phyloP scores from a whole-genome alignment of 2,797 vertebrate species.

The Tympanoctomys barrerae region DNA sequence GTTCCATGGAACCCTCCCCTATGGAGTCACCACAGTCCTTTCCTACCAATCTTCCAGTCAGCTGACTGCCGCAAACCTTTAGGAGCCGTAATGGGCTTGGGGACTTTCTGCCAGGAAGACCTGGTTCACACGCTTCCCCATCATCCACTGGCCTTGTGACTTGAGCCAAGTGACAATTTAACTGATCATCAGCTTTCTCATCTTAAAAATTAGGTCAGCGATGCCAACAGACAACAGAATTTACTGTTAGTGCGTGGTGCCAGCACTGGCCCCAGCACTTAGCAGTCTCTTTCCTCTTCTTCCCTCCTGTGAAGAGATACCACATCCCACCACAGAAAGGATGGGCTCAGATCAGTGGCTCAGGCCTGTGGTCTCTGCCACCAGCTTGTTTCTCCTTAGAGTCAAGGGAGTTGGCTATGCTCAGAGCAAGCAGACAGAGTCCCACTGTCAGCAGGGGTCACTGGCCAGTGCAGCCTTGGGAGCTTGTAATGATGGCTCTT shows the following conservation, averaged over 20 bases:
- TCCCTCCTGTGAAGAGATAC: background rate
- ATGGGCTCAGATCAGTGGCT: background rate
- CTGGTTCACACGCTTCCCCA: background rate
- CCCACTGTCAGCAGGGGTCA: background rate
- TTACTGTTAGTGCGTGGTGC: background rate
- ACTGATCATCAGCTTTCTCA: conserved; percentile 8
- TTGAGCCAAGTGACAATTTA: background rate
- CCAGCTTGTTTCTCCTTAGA: background rate
- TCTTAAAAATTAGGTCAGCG: background rate
- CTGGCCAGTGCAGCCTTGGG: background rate
- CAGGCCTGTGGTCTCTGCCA: background rate
- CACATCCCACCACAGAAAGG: background rate
- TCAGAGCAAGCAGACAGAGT: background rate
- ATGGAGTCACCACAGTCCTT: background rate
- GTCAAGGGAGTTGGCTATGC: background rate
- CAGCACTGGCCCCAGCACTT: background rate
- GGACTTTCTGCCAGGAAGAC: background rate
- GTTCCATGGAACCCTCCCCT: background rate
- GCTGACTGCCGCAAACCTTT: background rate
- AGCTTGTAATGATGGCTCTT: background rate
- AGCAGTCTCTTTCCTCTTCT: background rate
- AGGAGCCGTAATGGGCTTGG: background rate
- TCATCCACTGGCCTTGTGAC: background rate
- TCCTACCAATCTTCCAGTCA: background rate
- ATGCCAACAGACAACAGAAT: background rate